Evolutionary conservation across 2,888 invertebrate species (phyloP).

Genomic region (Stenodema calcarata): DNA sequence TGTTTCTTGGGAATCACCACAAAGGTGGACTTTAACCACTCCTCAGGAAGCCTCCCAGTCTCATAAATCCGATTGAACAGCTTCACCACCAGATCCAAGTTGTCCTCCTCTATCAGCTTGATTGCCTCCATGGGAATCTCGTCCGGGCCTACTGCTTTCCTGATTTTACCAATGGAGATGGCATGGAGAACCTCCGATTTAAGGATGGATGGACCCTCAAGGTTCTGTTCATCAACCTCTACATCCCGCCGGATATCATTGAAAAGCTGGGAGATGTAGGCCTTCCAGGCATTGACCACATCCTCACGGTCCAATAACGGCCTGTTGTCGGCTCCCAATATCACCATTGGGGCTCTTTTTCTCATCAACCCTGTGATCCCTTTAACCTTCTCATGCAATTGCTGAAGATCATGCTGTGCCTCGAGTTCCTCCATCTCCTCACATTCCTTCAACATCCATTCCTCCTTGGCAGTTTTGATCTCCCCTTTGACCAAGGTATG

Average conservation of each 20-base stretch:
- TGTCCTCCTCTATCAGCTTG: not conserved
- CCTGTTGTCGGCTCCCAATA: conserved; percentile 10
- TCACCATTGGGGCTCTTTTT: not conserved
- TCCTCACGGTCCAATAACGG: not conserved
- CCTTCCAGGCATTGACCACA: not conserved
- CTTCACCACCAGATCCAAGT: conserved; percentile 7
- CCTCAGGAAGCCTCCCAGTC: not conserved
- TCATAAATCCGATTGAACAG: not conserved
- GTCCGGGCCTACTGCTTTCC: conserved; percentile 3
- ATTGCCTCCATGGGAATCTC: conserved; percentile 4
- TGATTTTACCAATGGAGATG: conserved; percentile 12
- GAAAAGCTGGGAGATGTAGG: not conserved
- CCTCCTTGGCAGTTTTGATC: conserved; percentile 10
- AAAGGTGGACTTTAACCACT: conserved; percentile 14
- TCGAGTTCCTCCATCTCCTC: conserved; percentile 3
- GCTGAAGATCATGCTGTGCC: not conserved
- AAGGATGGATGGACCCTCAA: not conserved
- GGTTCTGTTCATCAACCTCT: not conserved
- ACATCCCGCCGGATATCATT: not conserved
- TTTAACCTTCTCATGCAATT: conserved; percentile 7
- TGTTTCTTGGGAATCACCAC: not conserved
- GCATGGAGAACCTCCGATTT: conserved; percentile 8
- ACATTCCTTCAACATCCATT: conserved; percentile 21
- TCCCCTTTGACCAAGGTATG: conserved; percentile 19
- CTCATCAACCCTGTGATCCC: not conserved